A percentile compares a stretch with the other conserved stretches of the same genome.
Evolutionary conservation across 2,888 invertebrate species (phyloP).

Genomic region (Drosophila antonietae): DNA sequence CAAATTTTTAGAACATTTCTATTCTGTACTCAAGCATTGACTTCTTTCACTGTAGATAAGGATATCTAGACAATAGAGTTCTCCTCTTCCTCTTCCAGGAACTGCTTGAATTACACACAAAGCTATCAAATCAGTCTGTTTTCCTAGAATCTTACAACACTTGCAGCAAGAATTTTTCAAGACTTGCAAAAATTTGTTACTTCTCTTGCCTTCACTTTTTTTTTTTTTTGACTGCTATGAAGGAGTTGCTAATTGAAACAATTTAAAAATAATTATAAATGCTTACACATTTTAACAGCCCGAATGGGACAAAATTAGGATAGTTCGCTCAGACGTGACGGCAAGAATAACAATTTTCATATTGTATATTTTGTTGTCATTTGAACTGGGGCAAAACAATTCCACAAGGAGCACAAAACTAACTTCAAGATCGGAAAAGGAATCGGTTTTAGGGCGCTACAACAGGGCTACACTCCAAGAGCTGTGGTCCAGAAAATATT

Average conservation of each 20-base stretch:
- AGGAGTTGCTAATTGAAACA: background rate
- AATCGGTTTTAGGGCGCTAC: background rate
- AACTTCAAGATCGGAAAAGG: background rate
- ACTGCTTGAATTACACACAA: background rate
- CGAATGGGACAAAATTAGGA: slow-evolving; percentile 1
- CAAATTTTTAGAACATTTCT: background rate
- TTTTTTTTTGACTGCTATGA: background rate
- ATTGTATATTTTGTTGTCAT: too few species aligned
- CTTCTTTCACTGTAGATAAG: background rate
- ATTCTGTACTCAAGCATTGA: background rate
- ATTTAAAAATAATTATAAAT: background rate
- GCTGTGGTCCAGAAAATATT: slow-evolving; percentile 22
- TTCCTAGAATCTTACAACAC: background rate
- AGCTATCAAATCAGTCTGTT: too few species aligned
- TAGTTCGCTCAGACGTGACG: too few species aligned
- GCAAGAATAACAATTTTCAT: too few species aligned
- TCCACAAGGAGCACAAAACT: background rate
- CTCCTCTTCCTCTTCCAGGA: too few species aligned
- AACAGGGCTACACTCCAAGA: slow-evolving; percentile 40
- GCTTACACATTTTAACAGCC: slow-evolving; percentile 1
- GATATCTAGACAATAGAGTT: background rate
- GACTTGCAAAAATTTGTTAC: background rate
- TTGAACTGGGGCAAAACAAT: background rate
- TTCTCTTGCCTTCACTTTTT: background rate
- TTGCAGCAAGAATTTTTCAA: background rate